phyloP scores from a whole-genome alignment of 2,113 vertebrate genomes.

The Heptranchias perlo region DNA sequence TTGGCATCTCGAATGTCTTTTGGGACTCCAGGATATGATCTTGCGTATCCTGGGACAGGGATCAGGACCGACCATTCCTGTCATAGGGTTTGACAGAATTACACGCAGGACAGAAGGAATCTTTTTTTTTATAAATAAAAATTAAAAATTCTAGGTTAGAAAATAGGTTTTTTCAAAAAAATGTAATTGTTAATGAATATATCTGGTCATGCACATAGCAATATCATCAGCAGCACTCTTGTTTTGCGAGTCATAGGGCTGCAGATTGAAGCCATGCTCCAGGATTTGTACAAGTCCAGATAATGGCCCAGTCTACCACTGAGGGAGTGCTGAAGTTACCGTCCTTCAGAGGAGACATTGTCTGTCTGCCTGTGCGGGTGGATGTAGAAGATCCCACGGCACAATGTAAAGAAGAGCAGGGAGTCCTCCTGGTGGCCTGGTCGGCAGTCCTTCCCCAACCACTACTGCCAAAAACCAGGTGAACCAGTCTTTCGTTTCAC shows the following conservation, averaged over 20 bases:
- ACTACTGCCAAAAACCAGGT: not conserved
- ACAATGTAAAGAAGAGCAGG: not conserved
- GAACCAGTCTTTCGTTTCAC: not conserved
- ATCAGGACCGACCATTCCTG: not conserved
- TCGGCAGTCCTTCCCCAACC: not conserved
- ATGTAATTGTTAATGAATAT: not conserved
- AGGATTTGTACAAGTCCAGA: not conserved
- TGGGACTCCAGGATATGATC: not conserved
- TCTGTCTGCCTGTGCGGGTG: not conserved
- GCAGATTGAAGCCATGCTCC: not conserved
- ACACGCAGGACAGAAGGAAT: not conserved
- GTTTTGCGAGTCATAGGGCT: not conserved
- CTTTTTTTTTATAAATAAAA: too few species aligned
- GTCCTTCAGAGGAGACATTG: not conserved
- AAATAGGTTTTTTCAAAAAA: not conserved
- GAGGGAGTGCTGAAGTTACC: not conserved
- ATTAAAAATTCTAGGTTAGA: not conserved
- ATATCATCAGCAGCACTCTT: not conserved
- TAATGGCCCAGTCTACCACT: not conserved
- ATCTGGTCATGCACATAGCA: not conserved
- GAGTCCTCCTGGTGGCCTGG: not conserved
- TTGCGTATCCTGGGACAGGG: not conserved
- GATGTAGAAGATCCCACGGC: not conserved
- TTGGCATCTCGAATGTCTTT: slow-evolving; percentile 22
- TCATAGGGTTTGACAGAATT: not conserved